Evolutionary conservation across 1,140 invertebrate genomes (phyloP), one percentile per base, ranked within the genome.

Genomic region (Babylonia areolata): DNA sequence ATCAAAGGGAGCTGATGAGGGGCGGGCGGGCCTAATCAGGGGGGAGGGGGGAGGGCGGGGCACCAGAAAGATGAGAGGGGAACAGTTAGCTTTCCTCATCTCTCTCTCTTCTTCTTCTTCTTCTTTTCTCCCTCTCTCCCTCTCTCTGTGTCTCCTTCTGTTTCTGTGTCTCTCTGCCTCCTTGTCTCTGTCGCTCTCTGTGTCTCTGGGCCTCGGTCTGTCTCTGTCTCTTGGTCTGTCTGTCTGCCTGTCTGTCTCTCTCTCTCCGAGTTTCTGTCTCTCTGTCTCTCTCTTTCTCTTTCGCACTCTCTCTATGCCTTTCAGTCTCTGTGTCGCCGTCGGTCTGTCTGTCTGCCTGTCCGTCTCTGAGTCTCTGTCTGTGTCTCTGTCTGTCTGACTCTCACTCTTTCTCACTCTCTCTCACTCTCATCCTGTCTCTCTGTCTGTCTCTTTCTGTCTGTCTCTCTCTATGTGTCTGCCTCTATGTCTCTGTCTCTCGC

Each of bases 181-280:
- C 2, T 23, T 69, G 0, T 69, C 58, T 69, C 58, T 69, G n/a
- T n/a, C n/a, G n/a, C n/a, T n/a, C n/a, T n/a, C n/a, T n/a, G n/a
- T n/a, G n/a, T n/a, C n/a, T n/a, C n/a, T n/a, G n/a, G n/a, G n/a
- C 58, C 23, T 69, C 58, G n/a, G n/a, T 69, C 58, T 69, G 58
- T 69, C 58, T 69, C 58, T 69, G 58, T 69, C 58, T 69, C 23
- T 69, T n/a, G n/a, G n/a, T n/a, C n/a, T n/a, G n/a, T n/a, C n/a
- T n/a, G 23, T 2, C 1, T 69, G 23, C 28, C 23, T 69, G 15
- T 69, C 23, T 20, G 15, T 28, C 6, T 69, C 58, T 69, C 23
- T 69, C 58, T 69, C 58, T 69, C 12, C 28, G 3, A 3, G 3
- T 20, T 23, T n/a, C 58, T 11, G 6, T 69, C 58, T 69, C 2